Evolutionary conservation across 2,113 vertebrate species (phyloP).

Genomic region (Edolisoma coerulescens): DNA sequence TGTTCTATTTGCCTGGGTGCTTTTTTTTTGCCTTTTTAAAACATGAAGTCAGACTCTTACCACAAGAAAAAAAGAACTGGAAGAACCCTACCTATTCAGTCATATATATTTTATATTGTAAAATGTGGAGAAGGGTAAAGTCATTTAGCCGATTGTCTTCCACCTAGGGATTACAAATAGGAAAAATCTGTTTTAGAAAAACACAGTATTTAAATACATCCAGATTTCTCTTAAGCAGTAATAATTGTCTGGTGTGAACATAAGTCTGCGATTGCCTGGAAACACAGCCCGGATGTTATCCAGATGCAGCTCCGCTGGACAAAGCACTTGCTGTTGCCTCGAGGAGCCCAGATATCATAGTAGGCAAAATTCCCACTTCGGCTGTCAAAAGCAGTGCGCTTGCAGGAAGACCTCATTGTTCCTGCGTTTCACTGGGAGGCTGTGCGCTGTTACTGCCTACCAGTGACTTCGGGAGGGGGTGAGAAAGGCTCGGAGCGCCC

Average conservation of each 20-base stretch:
- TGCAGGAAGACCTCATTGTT: background rate
- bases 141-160: background rate
- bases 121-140: background rate
- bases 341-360: background rate
- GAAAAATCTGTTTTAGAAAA: background rate
- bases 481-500: background rate
- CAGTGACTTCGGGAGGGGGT: background rate
- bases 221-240: background rate
- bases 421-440: background rate
- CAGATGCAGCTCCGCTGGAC: background rate
- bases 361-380: background rate
- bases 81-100: background rate
- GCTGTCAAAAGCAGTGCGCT: background rate
- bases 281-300: background rate
- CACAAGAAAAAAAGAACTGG: background rate
- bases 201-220: background rate
- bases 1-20: background rate
- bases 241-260: background rate
- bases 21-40: background rate
- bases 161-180: background rate
- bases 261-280: background rate
- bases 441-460: fast-evolving
- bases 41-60: background rate
- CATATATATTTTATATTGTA: background rate
- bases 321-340: background rate